A percentile compares a stretch with the other conserved stretches of the same genome.
These are phyloP conservation scores for Microcebus murinus DNA, from an alignment of 2,113 vertebrate genomes.

Conservation along the genomic window DNA sequence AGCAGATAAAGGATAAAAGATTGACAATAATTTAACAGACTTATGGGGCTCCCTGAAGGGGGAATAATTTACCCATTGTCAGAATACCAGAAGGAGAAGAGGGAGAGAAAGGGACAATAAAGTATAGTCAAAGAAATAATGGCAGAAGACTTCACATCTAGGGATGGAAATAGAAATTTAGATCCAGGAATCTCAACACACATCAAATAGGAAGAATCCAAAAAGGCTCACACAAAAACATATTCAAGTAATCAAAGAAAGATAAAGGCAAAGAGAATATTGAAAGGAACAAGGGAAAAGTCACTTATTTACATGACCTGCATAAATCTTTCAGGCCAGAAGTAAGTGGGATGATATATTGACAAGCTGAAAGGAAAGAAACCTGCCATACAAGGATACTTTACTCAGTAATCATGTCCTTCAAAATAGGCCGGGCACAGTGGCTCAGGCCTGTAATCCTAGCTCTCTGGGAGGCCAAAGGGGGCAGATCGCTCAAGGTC, in stretches of 20 bases:
- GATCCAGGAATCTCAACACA: background rate
- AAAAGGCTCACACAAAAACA: background rate
- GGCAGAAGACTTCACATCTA: background rate
- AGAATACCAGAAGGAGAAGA: background rate
- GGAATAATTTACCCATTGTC: background rate
- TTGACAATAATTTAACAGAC: background rate
- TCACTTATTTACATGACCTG: background rate
- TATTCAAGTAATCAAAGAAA: background rate
- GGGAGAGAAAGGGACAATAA: background rate
- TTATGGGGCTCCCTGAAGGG: background rate
- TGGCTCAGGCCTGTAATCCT: no score
- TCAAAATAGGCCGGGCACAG: background rate
- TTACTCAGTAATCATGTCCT: background rate
- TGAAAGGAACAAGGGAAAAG: background rate
- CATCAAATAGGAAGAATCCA: background rate
- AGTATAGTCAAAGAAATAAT: background rate
- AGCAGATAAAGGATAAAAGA: background rate
- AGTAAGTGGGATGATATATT: background rate
- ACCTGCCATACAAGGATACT: background rate
- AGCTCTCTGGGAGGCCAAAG: no score
- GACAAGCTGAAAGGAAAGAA: background rate
- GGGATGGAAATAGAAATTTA: background rate
- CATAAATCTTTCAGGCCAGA: background rate
- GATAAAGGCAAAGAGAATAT: background rate
- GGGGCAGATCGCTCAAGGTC: no score